Percentiles rank a stretch among this genome's conserved stretches.
phyloP scores from a whole-genome alignment of 2,113 vertebrate species.

The Himantopus leucocephalus region DNA sequence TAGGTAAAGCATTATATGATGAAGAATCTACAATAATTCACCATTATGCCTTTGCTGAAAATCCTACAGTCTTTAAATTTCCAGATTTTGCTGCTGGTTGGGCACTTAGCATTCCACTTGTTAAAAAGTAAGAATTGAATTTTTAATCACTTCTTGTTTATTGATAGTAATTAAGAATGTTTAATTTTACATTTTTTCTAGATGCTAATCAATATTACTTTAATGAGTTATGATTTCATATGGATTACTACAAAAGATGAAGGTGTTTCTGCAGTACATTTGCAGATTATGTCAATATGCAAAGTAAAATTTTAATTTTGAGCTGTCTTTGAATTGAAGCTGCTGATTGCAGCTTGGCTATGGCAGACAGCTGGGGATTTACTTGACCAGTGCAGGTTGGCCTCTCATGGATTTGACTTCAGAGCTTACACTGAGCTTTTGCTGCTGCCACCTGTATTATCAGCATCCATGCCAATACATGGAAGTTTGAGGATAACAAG shows the following conservation, averaged over 20 bases:
- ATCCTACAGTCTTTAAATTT: constrained; percentile 90
- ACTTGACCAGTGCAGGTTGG: neutral
- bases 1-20: constrained; percentile 91
- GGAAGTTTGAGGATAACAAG: neutral
- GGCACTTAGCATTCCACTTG: constrained; percentile 88
- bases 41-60: constrained; percentile 97
- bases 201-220: neutral
- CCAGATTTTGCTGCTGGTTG: constrained; percentile 95
- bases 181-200: neutral
- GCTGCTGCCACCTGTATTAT: neutral
- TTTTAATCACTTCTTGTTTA: neutral
- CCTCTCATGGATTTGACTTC: neutral
- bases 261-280: neutral
- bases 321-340: neutral
- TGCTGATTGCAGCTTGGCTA: neutral
- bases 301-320: neutral
- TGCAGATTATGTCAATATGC: neutral
- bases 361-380: neutral
- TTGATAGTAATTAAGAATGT: neutral
- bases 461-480: neutral
- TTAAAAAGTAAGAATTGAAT: constrained; percentile 84
- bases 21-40: constrained; percentile 97
- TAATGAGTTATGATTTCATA: neutral
- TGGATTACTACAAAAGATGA: neutral
- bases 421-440: neutral